Evolutionary conservation across 1,140 invertebrate species (phyloP).

Genomic region (Anastrepha ludens): DNA sequence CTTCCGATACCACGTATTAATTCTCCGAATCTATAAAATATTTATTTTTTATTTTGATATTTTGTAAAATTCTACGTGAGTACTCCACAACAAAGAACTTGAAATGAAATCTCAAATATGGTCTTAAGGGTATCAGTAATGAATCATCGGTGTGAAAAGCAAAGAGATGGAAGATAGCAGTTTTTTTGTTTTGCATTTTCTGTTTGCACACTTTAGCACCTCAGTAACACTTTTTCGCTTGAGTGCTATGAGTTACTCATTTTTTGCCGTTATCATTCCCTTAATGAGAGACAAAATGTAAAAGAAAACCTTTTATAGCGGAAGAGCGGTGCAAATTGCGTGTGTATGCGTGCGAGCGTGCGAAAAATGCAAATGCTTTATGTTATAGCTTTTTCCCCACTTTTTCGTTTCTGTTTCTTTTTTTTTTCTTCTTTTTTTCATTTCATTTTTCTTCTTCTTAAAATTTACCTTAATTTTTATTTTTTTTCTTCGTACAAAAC

Average conservation of each 20-base stretch:
- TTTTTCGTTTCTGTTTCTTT: background rate
- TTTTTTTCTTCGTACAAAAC: too few relatives aligned
- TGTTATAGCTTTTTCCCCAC: background rate
- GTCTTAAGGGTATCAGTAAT: too few relatives aligned
- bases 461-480: too few relatives aligned
- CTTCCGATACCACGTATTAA: too few relatives aligned
- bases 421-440: background rate
- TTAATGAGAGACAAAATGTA: background rate
- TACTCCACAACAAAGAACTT: too few relatives aligned
- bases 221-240: background rate
- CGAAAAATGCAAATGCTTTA: background rate
- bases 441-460: background rate
- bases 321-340: background rate
- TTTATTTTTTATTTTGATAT: too few relatives aligned
- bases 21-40: too few relatives aligned
- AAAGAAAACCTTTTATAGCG: slow-evolving; percentile 4
- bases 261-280: background rate
- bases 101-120: too few relatives aligned
- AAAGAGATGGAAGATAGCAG: too few relatives aligned
- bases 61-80: too few relatives aligned
- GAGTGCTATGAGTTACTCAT: background rate
- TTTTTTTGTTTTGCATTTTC: too few relatives aligned
- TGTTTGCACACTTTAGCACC: background rate
- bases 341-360: background rate
- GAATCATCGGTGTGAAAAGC: too few relatives aligned